Evolutionary conservation across 2,113 vertebrate species (phyloP).

Genomic region (Xiphophorus maculatus): DNA sequence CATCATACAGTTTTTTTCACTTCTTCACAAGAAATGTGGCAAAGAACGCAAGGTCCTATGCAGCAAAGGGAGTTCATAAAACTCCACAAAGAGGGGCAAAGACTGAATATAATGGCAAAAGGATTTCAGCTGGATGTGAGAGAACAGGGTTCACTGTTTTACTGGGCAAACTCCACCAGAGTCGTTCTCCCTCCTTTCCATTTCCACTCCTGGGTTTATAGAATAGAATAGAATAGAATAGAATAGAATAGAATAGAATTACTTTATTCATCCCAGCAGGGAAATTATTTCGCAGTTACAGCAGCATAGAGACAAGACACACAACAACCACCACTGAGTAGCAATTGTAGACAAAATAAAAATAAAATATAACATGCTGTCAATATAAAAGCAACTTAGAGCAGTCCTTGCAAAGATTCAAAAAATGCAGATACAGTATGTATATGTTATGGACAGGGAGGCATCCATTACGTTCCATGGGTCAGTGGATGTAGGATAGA

Average conservation of each 20-base stretch:
- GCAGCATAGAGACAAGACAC: too few relatives aligned
- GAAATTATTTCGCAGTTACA: too few relatives aligned
- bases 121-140: constrained; percentile 52
- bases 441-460: constrained; percentile 43
- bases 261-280: too few relatives aligned
- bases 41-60: constrained; percentile 42
- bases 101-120: constrained; percentile 37
- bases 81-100: constrained; percentile 20
- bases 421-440: too few relatives aligned
- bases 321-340: too few relatives aligned
- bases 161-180: constrained; percentile 46
- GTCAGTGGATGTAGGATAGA: constrained; percentile 38
- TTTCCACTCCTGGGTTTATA: constrained; percentile 52
- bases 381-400: too few relatives aligned
- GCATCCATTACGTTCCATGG: constrained; percentile 64
- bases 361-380: too few relatives aligned
- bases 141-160: constrained; percentile 65
- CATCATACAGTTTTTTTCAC: background rate
- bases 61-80: constrained; percentile 63
- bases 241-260: too few relatives aligned
- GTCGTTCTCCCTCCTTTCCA: constrained; percentile 21
- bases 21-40: constrained; percentile 22
- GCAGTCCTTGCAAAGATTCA: too few relatives aligned
- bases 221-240: too few relatives aligned
- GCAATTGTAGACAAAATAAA: too few relatives aligned